These are phyloP conservation scores for Parapristionchus giblindavisi DNA, from an alignment of 2,888 invertebrate genomes.

Conservation along the genomic window DNA sequence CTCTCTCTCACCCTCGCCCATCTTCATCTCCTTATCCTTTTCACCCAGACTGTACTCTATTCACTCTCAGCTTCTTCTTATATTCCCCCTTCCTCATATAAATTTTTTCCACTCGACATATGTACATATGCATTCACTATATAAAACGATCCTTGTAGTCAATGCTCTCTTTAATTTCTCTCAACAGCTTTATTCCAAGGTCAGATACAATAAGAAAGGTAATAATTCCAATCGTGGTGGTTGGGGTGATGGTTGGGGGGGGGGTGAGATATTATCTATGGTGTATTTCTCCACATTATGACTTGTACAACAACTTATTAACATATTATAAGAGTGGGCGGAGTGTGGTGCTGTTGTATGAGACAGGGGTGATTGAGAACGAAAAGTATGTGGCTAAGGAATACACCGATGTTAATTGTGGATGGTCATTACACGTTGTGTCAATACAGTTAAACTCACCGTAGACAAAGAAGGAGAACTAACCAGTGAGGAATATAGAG, in stretches of 20 bases:
- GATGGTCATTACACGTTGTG: slow-evolving; percentile 22
- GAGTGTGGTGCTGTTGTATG: slow-evolving; percentile 22
- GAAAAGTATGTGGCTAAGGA: slow-evolving; percentile 15
- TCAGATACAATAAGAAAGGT: not conserved
- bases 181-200: slow-evolving; percentile 31
- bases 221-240: too few relatives aligned
- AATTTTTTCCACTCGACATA: too few relatives aligned
- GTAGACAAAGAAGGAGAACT: slow-evolving; percentile 17
- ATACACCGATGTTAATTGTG: slow-evolving; percentile 26
- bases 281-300: too few relatives aligned
- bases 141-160: too few relatives aligned
- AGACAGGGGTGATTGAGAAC: slow-evolving; percentile 18
- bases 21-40: slow-evolving; percentile 13
- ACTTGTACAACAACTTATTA: too few relatives aligned
- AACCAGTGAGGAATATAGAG: too few relatives aligned
- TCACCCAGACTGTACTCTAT: not conserved
- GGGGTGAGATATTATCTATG: too few relatives aligned
- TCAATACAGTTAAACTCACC: slow-evolving; percentile 28
- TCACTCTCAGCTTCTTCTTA: slow-evolving; percentile 6
- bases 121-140: too few relatives aligned
- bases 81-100: slow-evolving; percentile 26
- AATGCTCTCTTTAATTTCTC: too few relatives aligned
- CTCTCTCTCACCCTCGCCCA: not conserved
- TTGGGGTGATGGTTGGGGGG: too few relatives aligned
- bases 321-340: too few relatives aligned